Conservation (phyloP, 2,888 invertebrate species). For the Netelia fuscicornis region DNA sequence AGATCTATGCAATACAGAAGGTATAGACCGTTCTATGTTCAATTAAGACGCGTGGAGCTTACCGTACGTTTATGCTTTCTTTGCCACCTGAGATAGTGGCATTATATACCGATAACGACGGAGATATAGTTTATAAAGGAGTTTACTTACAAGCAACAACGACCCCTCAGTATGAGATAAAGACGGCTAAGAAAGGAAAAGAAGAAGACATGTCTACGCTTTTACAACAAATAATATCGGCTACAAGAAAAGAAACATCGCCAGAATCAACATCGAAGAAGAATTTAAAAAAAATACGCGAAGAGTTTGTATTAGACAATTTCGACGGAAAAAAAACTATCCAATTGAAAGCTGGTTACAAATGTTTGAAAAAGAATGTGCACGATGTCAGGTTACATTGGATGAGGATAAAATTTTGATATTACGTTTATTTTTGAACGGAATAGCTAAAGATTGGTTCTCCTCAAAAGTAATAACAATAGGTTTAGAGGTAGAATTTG, state of each 20-base stretch:
- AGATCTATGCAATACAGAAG: slow-evolving; percentile 58
- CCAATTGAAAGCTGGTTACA: slow-evolving; percentile 60
- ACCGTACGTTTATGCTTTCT: slow-evolving; percentile 62
- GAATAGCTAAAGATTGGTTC: slow-evolving; percentile 64
- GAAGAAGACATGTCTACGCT: slow-evolving; percentile 61
- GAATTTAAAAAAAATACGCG: slow-evolving; percentile 57
- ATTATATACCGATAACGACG: slow-evolving; percentile 57
- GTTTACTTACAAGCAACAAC: slow-evolving; percentile 60
- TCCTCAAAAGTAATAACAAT: slow-evolving; percentile 63
- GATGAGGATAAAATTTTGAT: slow-evolving; percentile 62
- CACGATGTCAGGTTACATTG: slow-evolving; percentile 56
- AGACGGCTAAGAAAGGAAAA: slow-evolving; percentile 42
- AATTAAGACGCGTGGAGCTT: slow-evolving; percentile 60
- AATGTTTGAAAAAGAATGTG: slow-evolving; percentile 65
- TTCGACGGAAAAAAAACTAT: slow-evolving; percentile 63
- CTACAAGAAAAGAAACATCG: slow-evolving; percentile 49
- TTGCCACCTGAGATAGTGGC: slow-evolving; percentile 58
- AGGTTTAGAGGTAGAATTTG: slow-evolving; percentile 56
- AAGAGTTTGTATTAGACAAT: slow-evolving; percentile 59
- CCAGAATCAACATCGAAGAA: slow-evolving; percentile 36
- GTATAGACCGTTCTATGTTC: slow-evolving; percentile 58
- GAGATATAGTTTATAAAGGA: slow-evolving; percentile 56
- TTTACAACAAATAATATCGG: slow-evolving; percentile 58
- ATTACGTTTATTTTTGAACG: slow-evolving; percentile 57
- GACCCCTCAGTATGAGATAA: slow-evolving; percentile 57